phyloP scores from a whole-genome alignment of 2,113 vertebrate species.

The Crotalus horridus region DNA sequence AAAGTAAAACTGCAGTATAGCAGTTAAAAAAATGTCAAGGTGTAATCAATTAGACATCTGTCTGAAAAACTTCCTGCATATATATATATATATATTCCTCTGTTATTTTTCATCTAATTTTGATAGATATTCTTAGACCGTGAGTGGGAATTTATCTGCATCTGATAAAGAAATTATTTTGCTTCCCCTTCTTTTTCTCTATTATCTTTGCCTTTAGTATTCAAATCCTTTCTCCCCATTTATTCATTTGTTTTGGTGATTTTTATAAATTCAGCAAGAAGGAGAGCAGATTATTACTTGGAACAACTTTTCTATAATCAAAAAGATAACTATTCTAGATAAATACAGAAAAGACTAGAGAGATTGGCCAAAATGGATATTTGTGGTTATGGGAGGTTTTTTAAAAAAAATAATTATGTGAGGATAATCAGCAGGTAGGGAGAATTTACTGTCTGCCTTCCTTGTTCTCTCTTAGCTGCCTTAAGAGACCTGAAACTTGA shows the following conservation, averaged over 20 bases:
- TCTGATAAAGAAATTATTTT: neutral
- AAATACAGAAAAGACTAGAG: constrained; percentile 43
- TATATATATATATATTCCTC: neutral
- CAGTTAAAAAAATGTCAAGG: too few species aligned
- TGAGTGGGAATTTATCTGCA: neutral
- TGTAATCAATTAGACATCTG: too few species aligned
- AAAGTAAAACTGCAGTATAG: too few species aligned
- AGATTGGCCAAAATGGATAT: constrained; percentile 32
- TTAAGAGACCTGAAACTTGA: constrained; percentile 43
- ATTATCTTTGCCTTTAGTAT: neutral
- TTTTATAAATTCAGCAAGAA: constrained; percentile 13
- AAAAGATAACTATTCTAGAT: constrained; percentile 13
- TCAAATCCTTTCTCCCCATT: neutral
- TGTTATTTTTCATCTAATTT: neutral
- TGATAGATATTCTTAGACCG: neutral
- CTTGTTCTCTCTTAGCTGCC: constrained; percentile 30
- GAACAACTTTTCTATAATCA: constrained; percentile 32
- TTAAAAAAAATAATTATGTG: constrained; percentile 55
- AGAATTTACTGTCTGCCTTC: constrained; percentile 51
- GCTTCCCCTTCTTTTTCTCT: neutral
- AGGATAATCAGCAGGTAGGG: constrained; percentile 28
- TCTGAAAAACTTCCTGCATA: too few species aligned
- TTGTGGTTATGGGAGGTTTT: constrained; percentile 25
- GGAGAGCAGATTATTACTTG: constrained; percentile 26
- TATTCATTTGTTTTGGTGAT: neutral